Percentiles rank a stretch among this genome's conserved stretches.
Evolutionary conservation across 1,140 invertebrate genomes (phyloP).

Genomic region (Ptiloglossa arizonensis): DNA sequence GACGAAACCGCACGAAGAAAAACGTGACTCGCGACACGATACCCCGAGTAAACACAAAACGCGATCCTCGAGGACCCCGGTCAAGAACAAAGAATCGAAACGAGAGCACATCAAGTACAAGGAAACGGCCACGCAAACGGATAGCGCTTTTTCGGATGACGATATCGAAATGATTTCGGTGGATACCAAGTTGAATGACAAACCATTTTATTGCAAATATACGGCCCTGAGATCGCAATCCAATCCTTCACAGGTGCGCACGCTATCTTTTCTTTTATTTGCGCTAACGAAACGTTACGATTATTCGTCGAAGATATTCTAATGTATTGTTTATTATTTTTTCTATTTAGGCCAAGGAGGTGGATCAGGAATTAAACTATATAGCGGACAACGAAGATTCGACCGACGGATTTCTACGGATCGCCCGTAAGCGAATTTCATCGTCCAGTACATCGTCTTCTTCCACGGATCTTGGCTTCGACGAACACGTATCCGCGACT

Average conservation of each 20-base stretch:
- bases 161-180: not conserved
- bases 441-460: not conserved
- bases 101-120: not conserved
- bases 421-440: not conserved
- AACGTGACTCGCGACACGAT: not conserved
- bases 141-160: not conserved
- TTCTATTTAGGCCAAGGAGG: not conserved
- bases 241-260: not conserved
- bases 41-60: not conserved
- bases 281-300: too few relatives aligned
- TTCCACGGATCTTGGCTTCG: not conserved
- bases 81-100: not conserved
- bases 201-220: not conserved
- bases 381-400: not conserved
- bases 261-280: not conserved
- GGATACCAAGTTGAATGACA: not conserved
- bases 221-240: not conserved
- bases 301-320: not conserved
- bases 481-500: not conserved
- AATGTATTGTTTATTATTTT: not conserved
- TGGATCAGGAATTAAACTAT: not conserved
- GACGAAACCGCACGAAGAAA: not conserved
- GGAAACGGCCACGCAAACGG: slow-evolving; percentile 1
- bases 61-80: not conserved
- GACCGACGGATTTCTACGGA: not conserved